Percentiles rank a stretch among this genome's conserved stretches.
Evolutionary conservation across 2,797 vertebrate genomes (phyloP).

Genomic region (Eleutherodactylus coqui): DNA sequence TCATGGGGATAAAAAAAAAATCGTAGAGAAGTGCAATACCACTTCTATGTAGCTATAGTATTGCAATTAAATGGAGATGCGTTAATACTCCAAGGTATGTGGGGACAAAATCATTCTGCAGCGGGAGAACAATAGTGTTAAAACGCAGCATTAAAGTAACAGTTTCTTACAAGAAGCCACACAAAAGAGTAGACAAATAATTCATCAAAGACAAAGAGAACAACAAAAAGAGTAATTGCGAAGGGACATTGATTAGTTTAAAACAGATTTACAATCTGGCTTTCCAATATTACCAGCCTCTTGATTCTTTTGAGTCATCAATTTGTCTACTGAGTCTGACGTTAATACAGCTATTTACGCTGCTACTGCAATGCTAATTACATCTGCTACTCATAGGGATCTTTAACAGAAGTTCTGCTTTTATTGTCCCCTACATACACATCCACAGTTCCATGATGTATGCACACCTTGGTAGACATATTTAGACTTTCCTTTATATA

Average conservation of each 20-base stretch:
- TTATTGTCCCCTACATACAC: not conserved
- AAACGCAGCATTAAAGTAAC: not conserved
- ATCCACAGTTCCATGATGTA: not conserved
- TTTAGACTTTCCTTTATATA: not conserved
- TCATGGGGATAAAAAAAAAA: slow-evolving; percentile 12
- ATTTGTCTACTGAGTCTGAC: slow-evolving; percentile 17
- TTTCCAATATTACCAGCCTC: not conserved
- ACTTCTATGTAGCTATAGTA: slow-evolving; percentile 19
- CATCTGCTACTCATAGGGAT: not conserved
- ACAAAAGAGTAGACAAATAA: not conserved
- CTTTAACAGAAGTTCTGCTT: not conserved
- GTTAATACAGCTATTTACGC: slow-evolving; percentile 13
- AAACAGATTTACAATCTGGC: not conserved
- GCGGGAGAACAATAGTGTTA: not conserved
- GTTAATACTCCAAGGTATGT: not conserved
- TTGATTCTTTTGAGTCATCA: slow-evolving; percentile 12
- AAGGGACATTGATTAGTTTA: not conserved
- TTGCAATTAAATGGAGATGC: slow-evolving; percentile 41
- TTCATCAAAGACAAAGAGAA: not conserved
- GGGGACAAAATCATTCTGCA: not conserved
- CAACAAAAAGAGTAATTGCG: slow-evolving; percentile 7
- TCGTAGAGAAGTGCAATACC: not conserved
- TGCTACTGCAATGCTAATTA: not conserved
- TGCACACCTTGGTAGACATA: not conserved
- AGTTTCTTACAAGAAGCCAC: not conserved